Evolutionary conservation across 2,797 vertebrate genomes (phyloP).

Genomic region (Bufotes viridis): DNA sequence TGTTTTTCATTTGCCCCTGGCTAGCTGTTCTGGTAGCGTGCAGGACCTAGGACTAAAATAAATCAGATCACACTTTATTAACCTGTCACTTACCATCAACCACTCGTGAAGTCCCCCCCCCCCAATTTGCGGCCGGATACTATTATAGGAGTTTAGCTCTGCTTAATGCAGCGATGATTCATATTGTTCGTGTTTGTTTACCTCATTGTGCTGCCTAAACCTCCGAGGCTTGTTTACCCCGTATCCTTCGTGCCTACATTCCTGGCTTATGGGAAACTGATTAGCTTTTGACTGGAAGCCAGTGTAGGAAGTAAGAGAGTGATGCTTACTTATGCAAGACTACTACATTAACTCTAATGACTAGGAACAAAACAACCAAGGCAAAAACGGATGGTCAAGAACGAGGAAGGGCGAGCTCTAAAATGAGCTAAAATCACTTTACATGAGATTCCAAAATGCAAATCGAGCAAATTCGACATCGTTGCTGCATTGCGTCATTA

Average conservation of each 20-base stretch:
- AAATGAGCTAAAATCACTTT: constrained; percentile 12
- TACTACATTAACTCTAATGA: constrained; percentile 45
- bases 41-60: constrained; percentile 13
- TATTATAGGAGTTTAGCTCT: background rate
- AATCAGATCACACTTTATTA: constrained; percentile 11
- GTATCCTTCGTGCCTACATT: constrained; percentile 25
- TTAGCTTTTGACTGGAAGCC: constrained; percentile 50
- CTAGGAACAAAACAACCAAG: background rate
- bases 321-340: constrained; percentile 32
- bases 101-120: background rate
- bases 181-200: constrained; percentile 28
- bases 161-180: constrained; percentile 47
- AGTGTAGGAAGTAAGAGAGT: constrained; percentile 39
- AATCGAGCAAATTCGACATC: constrained; percentile 30
- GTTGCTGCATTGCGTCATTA: constrained; percentile 35
- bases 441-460: constrained; percentile 37
- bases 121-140: constrained; percentile 20
- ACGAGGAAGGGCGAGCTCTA: background rate
- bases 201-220: background rate
- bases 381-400: background rate
- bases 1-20: constrained; percentile 20
- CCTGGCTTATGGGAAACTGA: constrained; percentile 46
- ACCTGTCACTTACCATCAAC: constrained; percentile 10
- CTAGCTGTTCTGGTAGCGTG: constrained; percentile 3
- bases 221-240: constrained; percentile 37